Conservation (phyloP, 2,888 invertebrate species). For the Brachyopa scutellaris region DNA sequence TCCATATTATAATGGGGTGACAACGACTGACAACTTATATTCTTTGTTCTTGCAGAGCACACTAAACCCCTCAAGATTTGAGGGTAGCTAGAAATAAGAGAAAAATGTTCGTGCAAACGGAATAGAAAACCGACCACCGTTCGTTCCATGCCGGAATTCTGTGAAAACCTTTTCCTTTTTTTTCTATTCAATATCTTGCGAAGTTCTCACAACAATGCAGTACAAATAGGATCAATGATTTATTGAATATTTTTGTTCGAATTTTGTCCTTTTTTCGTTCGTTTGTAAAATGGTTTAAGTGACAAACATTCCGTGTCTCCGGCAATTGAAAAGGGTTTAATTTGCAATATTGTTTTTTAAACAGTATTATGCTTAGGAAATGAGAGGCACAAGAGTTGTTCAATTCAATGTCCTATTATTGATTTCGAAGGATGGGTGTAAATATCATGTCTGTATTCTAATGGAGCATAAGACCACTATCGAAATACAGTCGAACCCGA, state of each 20-base stretch:
- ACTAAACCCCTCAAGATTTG: conserved; percentile 28
- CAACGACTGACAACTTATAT: conserved; percentile 61
- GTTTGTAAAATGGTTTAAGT: conserved; percentile 50
- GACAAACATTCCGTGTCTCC: conserved; percentile 67
- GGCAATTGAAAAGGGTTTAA: conserved; percentile 69
- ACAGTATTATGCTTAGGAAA: conserved; percentile 44
- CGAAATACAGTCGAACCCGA: too few relatives aligned
- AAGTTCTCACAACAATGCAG: conserved; percentile 67
- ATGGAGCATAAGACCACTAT: conserved; percentile 14
- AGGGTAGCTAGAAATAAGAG: conserved; percentile 21
- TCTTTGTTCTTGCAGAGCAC: conserved; percentile 45
- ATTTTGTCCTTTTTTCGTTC: conserved; percentile 47
- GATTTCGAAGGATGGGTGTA: conserved; percentile 29
- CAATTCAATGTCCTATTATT: conserved; percentile 43
- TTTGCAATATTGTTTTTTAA: conserved; percentile 66
- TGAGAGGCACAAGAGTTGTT: conserved; percentile 24
- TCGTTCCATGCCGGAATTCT: conserved; percentile 27
- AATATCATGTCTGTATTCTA: conserved; percentile 24
- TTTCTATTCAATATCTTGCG: conserved; percentile 13
- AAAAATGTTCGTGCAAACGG: conserved; percentile 17
- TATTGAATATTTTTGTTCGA: conserved; percentile 72
- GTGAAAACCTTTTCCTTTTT: conserved; percentile 19
- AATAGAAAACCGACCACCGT: conserved; percentile 3
- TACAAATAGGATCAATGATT: conserved; percentile 73
- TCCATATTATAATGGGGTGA: conserved; percentile 68